Base-by-base conservation (phyloP, 2,113 vertebrate species). In the Triplophysa tibetana region DNA sequence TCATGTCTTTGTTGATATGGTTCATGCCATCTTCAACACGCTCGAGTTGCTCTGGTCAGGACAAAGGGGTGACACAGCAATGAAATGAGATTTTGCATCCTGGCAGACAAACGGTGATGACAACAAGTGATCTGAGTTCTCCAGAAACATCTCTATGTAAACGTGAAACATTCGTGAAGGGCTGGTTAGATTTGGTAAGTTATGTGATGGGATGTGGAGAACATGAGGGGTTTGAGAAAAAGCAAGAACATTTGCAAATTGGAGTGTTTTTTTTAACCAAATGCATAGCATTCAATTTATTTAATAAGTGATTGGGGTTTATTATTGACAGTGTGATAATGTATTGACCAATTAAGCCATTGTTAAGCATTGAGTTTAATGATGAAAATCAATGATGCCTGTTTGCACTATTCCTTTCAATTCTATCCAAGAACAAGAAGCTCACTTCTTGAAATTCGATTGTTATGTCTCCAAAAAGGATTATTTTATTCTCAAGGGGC, bases 1-100 rank as follows among this genome's bases (percentile, higher is more conserved):
- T 98, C 98, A 99, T 99, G 98, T 99, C 97, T 98, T 98, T 97
- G 95, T 99, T 99, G 96, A 98, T 99, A 98, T 99, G 98, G 97
- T 99, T 98, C 97, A 99, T 98, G 96, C 98, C 98, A 96, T 99
- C 98, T 97, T 99, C 97, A 81, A 99, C 97, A 95, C 97, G 97
- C 96, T 99, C 97, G 92, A 99, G 97, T 99, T 99, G 98, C 95
- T 99, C 98, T 99, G 97, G 97, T 98, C 96, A 97, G 96, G 97
- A 99, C 95, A 99, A 97, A 98, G 96, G 97, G 96, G 97, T 97
- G 96, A 98, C 95, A 99, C 95, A 99, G 97, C 92, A 92, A 94
- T 96, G 97, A 95, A 96, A 97, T 98, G 95, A 98, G 72, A 81
- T 41, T 76, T 75, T 92, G 88, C 90, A 92, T 90, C 92, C 91